These are phyloP conservation scores for Agrochola macilenta DNA, from an alignment of 2,888 invertebrate species.

Conservation along the genomic window DNA sequence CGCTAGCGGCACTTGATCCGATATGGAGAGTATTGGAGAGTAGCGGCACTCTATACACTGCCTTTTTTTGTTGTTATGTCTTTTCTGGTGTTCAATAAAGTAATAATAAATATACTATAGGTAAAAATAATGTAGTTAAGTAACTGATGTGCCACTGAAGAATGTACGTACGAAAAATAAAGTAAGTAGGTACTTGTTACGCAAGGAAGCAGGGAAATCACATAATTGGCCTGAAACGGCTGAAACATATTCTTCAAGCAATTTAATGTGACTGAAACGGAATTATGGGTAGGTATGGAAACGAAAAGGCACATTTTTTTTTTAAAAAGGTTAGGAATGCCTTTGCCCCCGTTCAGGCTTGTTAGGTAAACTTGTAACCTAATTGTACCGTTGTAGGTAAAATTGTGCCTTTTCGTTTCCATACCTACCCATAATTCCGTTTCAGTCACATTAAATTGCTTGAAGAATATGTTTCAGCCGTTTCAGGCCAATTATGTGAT, in stretches of 20 bases:
- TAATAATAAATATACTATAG: not conserved
- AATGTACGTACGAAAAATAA: not conserved
- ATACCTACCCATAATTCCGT: not conserved
- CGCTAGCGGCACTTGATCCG: too few species aligned
- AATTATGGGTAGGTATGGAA: not conserved
- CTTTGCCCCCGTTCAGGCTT: not conserved
- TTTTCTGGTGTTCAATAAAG: too few species aligned
- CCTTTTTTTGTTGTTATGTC: too few species aligned
- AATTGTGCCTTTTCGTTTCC: not conserved
- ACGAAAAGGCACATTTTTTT: not conserved
- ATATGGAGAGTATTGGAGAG: too few species aligned
- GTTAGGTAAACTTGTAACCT: not conserved
- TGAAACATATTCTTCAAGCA: not conserved
- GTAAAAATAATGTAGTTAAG: not conserved
- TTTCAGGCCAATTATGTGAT: not conserved
- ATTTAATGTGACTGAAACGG: not conserved
- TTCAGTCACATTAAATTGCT: conserved; percentile 1
- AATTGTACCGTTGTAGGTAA: not conserved
- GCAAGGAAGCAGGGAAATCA: not conserved
- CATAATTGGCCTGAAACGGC: not conserved
- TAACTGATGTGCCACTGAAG: not conserved
- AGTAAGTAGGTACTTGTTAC: not conserved
- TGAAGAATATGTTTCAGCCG: not conserved
- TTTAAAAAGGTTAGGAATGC: not conserved
- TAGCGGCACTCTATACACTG: too few species aligned